A percentile compares a stretch with the other conserved stretches of the same genome.
These are phyloP conservation scores for Myotis lucifugus DNA, from an alignment of 2,113 vertebrate genomes.

Conservation along the genomic window DNA sequence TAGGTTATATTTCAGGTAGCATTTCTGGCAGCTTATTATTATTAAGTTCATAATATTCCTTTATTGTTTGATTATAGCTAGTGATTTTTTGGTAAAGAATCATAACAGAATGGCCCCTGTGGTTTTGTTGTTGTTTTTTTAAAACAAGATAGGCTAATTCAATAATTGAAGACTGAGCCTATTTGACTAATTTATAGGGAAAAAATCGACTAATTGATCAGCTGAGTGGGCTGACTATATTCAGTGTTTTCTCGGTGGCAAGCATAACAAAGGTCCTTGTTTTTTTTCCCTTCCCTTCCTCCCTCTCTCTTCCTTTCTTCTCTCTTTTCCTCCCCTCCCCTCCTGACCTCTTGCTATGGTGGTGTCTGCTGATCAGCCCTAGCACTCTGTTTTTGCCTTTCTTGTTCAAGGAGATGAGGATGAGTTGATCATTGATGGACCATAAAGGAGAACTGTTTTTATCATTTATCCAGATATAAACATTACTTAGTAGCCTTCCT, in stretches of 20 bases:
- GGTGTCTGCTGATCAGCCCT: background rate
- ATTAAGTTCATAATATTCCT: background rate
- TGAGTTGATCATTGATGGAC: background rate
- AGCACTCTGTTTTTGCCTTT: background rate
- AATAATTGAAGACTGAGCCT: background rate
- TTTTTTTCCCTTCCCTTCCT: too few species aligned
- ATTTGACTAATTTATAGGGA: background rate
- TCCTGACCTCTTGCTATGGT: background rate
- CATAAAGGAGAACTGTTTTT: slow-evolving; percentile 1
- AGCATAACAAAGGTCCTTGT: background rate
- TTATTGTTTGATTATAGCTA: background rate
- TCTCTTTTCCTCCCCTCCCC: background rate
- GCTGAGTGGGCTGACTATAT: background rate
- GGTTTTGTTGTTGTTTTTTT: slow-evolving; percentile 10
- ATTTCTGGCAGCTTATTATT: background rate
- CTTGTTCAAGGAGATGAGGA: background rate
- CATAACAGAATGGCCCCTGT: background rate
- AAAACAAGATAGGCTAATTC: background rate
- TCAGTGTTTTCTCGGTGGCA: background rate
- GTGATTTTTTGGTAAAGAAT: background rate
- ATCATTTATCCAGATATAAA: background rate
- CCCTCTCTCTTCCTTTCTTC: too few species aligned
- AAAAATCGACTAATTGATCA: background rate
- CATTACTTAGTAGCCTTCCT: background rate
- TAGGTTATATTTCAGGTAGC: background rate